Conservation (phyloP, 2,888 invertebrate species). For the Girardia tigrina region DNA sequence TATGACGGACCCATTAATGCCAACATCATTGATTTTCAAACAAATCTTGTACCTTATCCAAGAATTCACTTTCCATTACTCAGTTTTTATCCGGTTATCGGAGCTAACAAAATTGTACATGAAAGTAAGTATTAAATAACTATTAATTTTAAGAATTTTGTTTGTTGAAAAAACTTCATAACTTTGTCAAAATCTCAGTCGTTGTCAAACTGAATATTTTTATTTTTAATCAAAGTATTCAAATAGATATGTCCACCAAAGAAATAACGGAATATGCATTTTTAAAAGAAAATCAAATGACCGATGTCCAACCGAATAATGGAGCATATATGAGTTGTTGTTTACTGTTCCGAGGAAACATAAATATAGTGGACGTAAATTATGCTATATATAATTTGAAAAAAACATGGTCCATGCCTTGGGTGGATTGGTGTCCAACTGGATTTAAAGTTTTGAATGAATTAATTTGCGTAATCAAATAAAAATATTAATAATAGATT, state of each 20-base stretch:
- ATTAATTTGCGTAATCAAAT: neutral
- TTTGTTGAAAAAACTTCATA: no score
- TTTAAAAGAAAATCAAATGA: constrained; percentile 21
- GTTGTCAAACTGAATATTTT: no score
- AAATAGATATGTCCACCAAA: neutral
- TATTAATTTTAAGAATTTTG: no score
- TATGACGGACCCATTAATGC: neutral
- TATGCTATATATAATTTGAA: neutral
- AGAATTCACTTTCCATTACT: constrained; percentile 12
- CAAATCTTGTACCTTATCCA: neutral
- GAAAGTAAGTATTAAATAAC: neutral
- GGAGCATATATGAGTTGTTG: constrained; percentile 21
- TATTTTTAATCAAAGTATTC: no score
- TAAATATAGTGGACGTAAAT: neutral
- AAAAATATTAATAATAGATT: neutral
- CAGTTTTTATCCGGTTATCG: neutral
- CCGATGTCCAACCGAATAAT: neutral
- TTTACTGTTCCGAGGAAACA: constrained; percentile 10
- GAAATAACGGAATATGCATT: constrained; percentile 1
- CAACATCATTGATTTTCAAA: neutral
- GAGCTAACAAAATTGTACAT: neutral
- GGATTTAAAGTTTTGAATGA: neutral
- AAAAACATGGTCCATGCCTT: neutral
- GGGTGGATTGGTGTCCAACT: constrained; percentile 26
- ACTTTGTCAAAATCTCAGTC: no score